Evolutionary conservation across 2,888 invertebrate genomes (phyloP).

Genomic region (Resseliella maxima): DNA sequence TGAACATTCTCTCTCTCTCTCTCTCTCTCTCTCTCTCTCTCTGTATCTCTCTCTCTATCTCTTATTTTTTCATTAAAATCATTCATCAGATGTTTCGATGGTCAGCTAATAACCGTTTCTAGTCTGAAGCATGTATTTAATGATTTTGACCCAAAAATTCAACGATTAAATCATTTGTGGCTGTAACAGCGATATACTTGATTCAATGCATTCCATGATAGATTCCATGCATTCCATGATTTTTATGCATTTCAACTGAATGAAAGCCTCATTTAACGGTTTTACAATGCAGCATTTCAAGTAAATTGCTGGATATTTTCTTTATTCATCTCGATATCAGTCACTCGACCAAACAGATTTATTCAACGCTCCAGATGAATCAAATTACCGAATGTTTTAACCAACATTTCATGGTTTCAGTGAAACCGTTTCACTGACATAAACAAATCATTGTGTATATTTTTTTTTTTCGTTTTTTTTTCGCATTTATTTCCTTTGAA

Average conservation of each 20-base stretch:
- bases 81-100: conserved; percentile 16
- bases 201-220: no score
- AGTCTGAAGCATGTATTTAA: conserved; percentile 22
- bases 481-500: background rate
- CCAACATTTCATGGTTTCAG: conserved; percentile 16
- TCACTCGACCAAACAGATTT: background rate
- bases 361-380: background rate
- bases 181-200: background rate
- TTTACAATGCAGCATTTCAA: background rate
- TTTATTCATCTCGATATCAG: background rate
- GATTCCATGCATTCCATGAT: background rate
- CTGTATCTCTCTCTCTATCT: background rate
- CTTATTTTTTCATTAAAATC: background rate
- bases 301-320: background rate
- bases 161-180: background rate
- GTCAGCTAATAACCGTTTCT: background rate
- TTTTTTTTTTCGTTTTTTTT: background rate
- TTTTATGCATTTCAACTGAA: background rate
- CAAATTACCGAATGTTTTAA: background rate
- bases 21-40: no score
- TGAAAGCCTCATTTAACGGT: background rate
- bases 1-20: no score
- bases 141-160: conserved; percentile 4
- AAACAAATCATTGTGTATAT: background rate
- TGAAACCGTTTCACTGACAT: background rate